A percentile compares a stretch with the other conserved stretches of the same genome.
These are phyloP conservation scores for Sinosuthora webbiana DNA, from an alignment of 2,113 vertebrate genomes.

Conservation along the genomic window DNA sequence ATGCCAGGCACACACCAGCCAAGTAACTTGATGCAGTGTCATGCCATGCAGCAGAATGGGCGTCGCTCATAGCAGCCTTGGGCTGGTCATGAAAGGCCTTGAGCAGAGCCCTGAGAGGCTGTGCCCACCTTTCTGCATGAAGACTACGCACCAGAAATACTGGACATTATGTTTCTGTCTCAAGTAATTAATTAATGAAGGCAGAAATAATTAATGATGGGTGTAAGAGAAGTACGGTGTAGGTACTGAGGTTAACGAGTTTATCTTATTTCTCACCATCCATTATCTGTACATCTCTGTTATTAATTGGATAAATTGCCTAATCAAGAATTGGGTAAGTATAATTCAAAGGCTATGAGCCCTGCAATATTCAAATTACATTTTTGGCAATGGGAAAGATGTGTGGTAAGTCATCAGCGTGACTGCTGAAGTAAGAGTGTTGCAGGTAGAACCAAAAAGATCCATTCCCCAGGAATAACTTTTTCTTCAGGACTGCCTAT, in stretches of 20 bases:
- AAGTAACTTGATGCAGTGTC: not conserved
- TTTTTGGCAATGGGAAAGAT: not conserved
- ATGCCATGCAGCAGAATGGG: not conserved
- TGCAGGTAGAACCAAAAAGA: not conserved
- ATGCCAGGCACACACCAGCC: not conserved
- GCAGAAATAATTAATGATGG: conserved; percentile 78
- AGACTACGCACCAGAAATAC: conserved; percentile 29
- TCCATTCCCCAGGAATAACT: not conserved
- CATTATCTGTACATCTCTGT: conserved; percentile 11
- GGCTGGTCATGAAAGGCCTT: not conserved
- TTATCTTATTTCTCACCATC: conserved; percentile 61
- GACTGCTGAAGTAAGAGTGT: not conserved
- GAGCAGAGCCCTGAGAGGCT: not conserved
- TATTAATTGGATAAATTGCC: conserved; percentile 45
- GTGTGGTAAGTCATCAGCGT: not conserved
- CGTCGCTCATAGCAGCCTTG: not conserved
- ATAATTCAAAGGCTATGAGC: not conserved
- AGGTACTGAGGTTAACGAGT: conserved; percentile 62
- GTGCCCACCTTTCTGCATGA: conserved; percentile 9
- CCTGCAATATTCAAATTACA: not conserved
- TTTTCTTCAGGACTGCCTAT: not conserved
- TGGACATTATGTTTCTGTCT: conserved; percentile 65
- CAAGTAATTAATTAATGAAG: conserved; percentile 76
- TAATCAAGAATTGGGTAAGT: conserved; percentile 21
- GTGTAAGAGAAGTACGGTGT: conserved; percentile 70